phyloP scores from a whole-genome alignment of 2,888 invertebrate species.

The Emmelina monodactyla region DNA sequence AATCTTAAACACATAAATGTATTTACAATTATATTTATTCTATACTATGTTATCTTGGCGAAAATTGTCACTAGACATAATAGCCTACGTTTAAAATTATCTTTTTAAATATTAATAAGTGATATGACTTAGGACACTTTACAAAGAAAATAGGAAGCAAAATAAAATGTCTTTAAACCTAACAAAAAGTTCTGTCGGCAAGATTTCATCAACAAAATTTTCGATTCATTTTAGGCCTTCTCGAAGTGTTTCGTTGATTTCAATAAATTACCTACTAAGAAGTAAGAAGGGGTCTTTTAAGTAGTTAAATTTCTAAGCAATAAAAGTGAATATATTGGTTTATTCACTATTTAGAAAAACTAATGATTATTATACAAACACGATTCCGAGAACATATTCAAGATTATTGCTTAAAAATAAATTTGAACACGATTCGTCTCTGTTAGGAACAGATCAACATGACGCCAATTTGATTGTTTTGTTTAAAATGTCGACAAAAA shows the following conservation, averaged over 20 bases:
- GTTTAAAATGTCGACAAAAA: too few species aligned
- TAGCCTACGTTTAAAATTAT: conserved; percentile 12
- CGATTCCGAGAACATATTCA: neutral
- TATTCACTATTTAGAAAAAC: neutral
- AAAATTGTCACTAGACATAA: conserved; percentile 37
- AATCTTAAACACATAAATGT: conserved; percentile 18
- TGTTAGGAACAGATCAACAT: neutral
- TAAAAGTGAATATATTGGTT: neutral
- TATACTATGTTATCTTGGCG: conserved; percentile 22
- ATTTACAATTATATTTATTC: conserved; percentile 19
- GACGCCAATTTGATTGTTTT: too few species aligned
- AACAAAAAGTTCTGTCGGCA: neutral
- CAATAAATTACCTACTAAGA: neutral
- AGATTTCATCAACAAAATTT: neutral
- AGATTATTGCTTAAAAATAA: neutral
- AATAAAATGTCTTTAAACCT: neutral
- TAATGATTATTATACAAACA: neutral
- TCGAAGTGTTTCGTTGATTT: neutral
- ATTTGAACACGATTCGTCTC: neutral
- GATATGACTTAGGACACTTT: conserved; percentile 53
- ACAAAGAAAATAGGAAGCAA: conserved; percentile 13
- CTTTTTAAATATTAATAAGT: conserved; percentile 31
- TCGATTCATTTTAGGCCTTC: neutral
- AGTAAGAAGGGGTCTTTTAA: neutral
- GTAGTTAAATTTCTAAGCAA: neutral